Evolutionary conservation across 2,113 vertebrate genomes (phyloP), one percentile per base, ranked within the genome.

Genomic region (Indicator maculatus): DNA sequence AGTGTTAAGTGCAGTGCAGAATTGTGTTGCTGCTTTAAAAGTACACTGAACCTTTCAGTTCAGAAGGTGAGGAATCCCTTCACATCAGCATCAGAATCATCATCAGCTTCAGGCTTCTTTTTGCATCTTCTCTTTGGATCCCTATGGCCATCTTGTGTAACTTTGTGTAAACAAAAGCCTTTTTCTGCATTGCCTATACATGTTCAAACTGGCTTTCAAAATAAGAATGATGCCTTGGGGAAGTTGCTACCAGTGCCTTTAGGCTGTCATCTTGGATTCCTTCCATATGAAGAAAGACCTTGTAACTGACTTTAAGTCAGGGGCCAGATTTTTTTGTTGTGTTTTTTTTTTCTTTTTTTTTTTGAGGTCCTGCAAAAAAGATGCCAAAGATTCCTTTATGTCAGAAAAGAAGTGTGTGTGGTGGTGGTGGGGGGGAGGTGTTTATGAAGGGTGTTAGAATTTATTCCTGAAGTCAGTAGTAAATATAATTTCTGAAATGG

Each of bases 191-290:
- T 56, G 38, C 85, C 55, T 36, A 28, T 50, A 14, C 80, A 72
- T 70, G 60, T 85, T 93, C 85, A 80, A 28, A 14, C 23, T 80
- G 39, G 36, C 67, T 83, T 89, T 73, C 76, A 55, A 50, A 44
- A 93, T 15, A 61, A 61, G 36, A 15, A 78, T 91, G 31, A 45
- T 91, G 50, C 71, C 71, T 87, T 83, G 50, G 79, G 75, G 61
- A 93, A 38, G 58, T 65, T 82, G 44, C 44, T 82, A 4, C 38
- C 8, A 24, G 7, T 76, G 82, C 71, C 87, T 88, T 75, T 21
- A 66, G 79, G 85, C 72, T 93, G 63, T 85, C 39, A 13, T 38
- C 55, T 31, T 4, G 2, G 36, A 80, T 80, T 83, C 0, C 0
- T 66, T 83, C n/a, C 41, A 12, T 73, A 3, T 16, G 27, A 80